Evolutionary conservation across 2,797 vertebrate species (phyloP).

Genomic region (Pampus argenteus): DNA sequence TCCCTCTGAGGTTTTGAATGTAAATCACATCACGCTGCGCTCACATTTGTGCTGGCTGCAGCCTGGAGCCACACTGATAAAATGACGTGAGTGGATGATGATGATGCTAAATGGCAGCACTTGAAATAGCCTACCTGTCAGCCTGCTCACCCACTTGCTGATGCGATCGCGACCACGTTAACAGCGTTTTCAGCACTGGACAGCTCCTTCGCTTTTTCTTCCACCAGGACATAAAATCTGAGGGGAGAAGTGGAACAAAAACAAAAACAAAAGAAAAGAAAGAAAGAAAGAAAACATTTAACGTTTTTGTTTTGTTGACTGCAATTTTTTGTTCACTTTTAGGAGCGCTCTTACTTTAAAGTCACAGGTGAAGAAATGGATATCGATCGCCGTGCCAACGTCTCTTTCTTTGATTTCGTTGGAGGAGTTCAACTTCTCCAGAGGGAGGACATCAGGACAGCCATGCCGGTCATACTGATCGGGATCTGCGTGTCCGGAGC

Average conservation of each 20-base stretch:
- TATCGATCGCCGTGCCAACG: constrained; percentile 72
- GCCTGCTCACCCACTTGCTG: constrained; percentile 57
- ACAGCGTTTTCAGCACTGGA: constrained; percentile 62
- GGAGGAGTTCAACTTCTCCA: constrained; percentile 80
- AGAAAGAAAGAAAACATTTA: not conserved
- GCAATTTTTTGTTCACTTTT: constrained; percentile 1
- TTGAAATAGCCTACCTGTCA: constrained; percentile 77
- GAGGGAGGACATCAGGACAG: constrained; percentile 73
- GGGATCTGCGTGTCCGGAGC: constrained; percentile 81
- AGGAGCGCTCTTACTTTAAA: constrained; percentile 10
- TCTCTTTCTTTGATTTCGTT: constrained; percentile 76
- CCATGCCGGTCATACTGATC: constrained; percentile 78
- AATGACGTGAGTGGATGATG: constrained; percentile 78
- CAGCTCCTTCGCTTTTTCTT: constrained; percentile 45
- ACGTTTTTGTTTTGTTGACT: not conserved
- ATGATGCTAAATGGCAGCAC: constrained; percentile 78
- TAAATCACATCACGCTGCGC: constrained; percentile 54
- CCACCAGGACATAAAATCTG: constrained; percentile 7
- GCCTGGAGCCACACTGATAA: constrained; percentile 61
- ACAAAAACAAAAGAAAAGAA: not conserved
- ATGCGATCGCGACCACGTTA: constrained; percentile 41
- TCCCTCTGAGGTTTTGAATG: constrained; percentile 27
- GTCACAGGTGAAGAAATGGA: constrained; percentile 57
- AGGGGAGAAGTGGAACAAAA: not conserved
- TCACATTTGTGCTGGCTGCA: constrained; percentile 63